phyloP scores from a whole-genome alignment of 2,113 vertebrate genomes.

The Pluvialis apricaria region DNA sequence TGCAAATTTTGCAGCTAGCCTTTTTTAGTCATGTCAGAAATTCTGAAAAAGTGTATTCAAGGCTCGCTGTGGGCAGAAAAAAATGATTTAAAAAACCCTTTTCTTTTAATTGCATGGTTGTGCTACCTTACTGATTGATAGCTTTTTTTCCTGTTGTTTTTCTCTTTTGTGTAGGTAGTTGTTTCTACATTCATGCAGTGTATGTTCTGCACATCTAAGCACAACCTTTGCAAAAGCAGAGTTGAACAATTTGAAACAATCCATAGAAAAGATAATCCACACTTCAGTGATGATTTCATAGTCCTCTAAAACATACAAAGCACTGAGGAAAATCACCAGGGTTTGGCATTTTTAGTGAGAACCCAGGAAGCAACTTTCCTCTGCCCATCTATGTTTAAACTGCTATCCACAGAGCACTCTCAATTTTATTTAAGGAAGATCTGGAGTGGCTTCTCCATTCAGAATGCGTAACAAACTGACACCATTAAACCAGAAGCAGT shows the following conservation, averaged over 20 bases:
- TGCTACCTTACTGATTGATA: neutral
- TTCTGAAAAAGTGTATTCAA: neutral
- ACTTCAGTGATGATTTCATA: neutral
- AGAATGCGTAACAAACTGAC: neutral
- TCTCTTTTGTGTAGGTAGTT: neutral
- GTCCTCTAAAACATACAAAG: neutral
- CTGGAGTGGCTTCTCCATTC: neutral
- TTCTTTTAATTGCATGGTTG: neutral
- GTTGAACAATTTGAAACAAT: neutral
- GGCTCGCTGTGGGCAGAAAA: neutral
- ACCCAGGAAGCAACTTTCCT: neutral
- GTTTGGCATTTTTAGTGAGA: neutral
- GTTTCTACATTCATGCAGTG: neutral
- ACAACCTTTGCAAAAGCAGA: neutral
- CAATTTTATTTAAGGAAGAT: neutral
- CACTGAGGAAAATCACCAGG: neutral
- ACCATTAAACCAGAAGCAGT: neutral
- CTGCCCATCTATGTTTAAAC: neutral
- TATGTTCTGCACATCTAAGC: neutral
- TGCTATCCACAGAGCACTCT: neutral
- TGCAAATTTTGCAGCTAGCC: neutral
- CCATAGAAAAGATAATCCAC: neutral
- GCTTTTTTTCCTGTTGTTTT: neutral
- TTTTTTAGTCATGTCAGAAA: neutral
- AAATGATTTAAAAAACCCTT: rapidly evolving